Conservation (phyloP, 1,140 invertebrate species). For the Tetramorium simillimum region DNA sequence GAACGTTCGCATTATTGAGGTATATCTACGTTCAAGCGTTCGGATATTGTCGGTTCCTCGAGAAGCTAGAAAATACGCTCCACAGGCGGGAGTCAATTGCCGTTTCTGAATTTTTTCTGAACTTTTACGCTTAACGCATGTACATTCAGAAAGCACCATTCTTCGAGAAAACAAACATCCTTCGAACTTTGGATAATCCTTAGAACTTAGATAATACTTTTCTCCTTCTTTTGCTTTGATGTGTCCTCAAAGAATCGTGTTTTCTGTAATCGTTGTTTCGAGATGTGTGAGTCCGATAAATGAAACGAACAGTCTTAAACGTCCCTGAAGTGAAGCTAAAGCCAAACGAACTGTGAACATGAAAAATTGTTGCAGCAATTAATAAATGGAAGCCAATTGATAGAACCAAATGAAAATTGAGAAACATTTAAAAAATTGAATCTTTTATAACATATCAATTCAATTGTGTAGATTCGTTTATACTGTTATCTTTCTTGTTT, state of each 20-base stretch:
- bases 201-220: not conserved
- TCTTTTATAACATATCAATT: slow-evolving; percentile 6
- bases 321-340: slow-evolving; percentile 42
- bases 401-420: not conserved
- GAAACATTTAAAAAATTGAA: not conserved
- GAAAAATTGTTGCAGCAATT: not conserved
- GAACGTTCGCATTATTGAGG: slow-evolving; percentile 57
- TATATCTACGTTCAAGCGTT: slow-evolving; percentile 59
- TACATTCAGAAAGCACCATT: slow-evolving; percentile 28
- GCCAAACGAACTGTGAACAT: not conserved
- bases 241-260: slow-evolving; percentile 29
- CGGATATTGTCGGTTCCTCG: slow-evolving; percentile 57
- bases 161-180: slow-evolving; percentile 10
- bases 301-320: slow-evolving; percentile 24
- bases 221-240: not conserved
- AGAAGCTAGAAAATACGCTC: slow-evolving; percentile 53
- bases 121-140: slow-evolving; percentile 36
- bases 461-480: slow-evolving; percentile 1
- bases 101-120: slow-evolving; percentile 27
- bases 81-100: slow-evolving; percentile 29
- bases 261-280: slow-evolving; percentile 52
- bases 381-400: slow-evolving; percentile 14
- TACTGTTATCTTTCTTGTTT: not conserved
- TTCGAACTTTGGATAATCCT: not conserved
- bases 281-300: slow-evolving; percentile 44